Conservation (phyloP, 2,888 invertebrate species). For the Plutella xylostella region DNA sequence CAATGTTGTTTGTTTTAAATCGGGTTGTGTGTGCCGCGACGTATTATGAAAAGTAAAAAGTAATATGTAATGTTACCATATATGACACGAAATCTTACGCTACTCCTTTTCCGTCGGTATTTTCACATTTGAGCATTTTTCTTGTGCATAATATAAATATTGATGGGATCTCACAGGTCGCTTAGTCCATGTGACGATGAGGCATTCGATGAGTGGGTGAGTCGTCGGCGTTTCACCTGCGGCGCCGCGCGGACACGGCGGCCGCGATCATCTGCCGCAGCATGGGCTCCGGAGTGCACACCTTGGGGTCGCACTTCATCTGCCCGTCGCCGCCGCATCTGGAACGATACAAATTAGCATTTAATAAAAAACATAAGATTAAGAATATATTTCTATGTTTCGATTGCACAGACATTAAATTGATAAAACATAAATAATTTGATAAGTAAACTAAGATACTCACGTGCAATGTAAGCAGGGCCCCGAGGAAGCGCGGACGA, state of each 20-base stretch:
- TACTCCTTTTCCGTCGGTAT: conserved; percentile 48
- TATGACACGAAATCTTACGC: conserved; percentile 68
- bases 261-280: conserved; percentile 90
- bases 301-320: conserved; percentile 94
- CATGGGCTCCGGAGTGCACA: conserved; percentile 91
- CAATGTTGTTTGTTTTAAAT: conserved; percentile 49
- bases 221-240: conserved; percentile 71
- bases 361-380: no score
- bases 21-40: conserved; percentile 57
- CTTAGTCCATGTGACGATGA: conserved; percentile 41
- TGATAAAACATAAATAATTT: background rate
- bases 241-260: conserved; percentile 78
- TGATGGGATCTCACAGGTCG: conserved; percentile 56
- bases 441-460: conserved; percentile 51
- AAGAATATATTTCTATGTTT: no score
- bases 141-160: conserved; percentile 58
- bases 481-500: conserved; percentile 87
- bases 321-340: conserved; percentile 94
- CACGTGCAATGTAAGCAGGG: conserved; percentile 96
- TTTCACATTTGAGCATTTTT: conserved; percentile 60
- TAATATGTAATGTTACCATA: conserved; percentile 51
- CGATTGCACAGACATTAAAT: no score
- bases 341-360: conserved; percentile 38
- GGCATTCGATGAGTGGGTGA: conserved; percentile 30
- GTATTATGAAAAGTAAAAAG: conserved; percentile 46